A percentile compares a stretch with the other conserved stretches of the same genome.
Conservation (phyloP, 64 coral and sea anemone genomes). For the Anthopleura sola region DNA sequence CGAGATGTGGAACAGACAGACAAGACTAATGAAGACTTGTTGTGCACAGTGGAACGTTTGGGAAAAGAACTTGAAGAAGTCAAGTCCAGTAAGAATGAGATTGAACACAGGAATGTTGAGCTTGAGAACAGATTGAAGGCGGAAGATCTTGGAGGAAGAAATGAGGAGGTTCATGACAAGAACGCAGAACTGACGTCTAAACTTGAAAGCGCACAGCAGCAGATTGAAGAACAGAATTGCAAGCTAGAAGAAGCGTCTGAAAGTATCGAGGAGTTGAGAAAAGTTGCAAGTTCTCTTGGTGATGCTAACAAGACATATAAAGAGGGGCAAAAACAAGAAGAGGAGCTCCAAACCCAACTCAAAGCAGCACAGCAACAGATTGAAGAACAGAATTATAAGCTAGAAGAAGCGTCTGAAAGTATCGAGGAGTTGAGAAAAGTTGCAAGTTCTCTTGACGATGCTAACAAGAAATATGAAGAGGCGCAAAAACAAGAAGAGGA, state of each 20-base stretch:
- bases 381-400: not conserved
- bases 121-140: not conserved
- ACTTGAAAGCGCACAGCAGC: too few relatives aligned
- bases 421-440: not conserved
- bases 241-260: too few relatives aligned
- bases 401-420: not conserved
- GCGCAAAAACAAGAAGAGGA: not conserved
- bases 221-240: too few relatives aligned
- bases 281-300: too few relatives aligned
- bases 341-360: not conserved
- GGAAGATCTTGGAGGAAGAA: not conserved
- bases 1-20: not conserved
- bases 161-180: too few relatives aligned
- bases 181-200: too few relatives aligned
- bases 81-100: not conserved
- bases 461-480: not conserved
- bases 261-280: too few relatives aligned
- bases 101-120: not conserved
- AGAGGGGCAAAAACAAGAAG: too few relatives aligned
- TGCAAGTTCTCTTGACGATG: not conserved
- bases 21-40: not conserved
- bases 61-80: not conserved
- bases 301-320: too few relatives aligned
- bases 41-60: not conserved
- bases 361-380: not conserved